These are phyloP conservation scores for Balaeniceps rex DNA, from an alignment of 2,113 vertebrate species.

Conservation along the genomic window DNA sequence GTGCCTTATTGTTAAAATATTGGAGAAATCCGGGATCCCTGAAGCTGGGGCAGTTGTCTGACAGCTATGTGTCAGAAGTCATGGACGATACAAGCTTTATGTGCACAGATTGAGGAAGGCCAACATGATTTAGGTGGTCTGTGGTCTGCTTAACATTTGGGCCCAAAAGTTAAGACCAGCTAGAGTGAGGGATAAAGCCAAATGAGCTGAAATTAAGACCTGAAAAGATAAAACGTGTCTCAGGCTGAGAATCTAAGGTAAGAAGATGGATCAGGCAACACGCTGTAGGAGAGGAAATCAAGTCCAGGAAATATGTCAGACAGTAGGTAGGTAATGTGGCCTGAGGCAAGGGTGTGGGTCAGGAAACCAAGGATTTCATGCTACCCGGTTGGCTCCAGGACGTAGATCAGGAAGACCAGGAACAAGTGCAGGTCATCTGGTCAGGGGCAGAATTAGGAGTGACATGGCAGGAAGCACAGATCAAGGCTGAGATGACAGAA, in stretches of 20 bases:
- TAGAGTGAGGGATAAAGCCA: not conserved
- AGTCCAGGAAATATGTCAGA: not conserved
- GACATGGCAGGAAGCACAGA: not conserved
- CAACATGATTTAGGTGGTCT: not conserved
- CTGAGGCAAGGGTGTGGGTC: not conserved
- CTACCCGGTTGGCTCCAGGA: not conserved
- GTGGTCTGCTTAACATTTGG: not conserved
- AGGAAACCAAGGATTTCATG: not conserved
- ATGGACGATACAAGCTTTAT: not conserved
- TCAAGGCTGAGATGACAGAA: not conserved
- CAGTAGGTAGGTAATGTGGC: not conserved
- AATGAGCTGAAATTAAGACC: not conserved
- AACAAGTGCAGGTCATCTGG: not conserved
- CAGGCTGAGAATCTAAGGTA: not conserved
- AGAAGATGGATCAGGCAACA: not conserved
- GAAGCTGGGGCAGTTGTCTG: not conserved
- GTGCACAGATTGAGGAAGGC: not conserved
- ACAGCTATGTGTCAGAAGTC: not conserved
- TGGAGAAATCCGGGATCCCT: not conserved
- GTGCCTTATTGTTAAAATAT: not conserved
- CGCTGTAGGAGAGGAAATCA: not conserved
- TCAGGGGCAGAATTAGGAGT: not conserved
- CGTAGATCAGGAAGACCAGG: not conserved
- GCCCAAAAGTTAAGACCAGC: not conserved
- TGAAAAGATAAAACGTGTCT: not conserved